A percentile compares a stretch with the other conserved stretches of the same genome.
phyloP scores from a whole-genome alignment of 2,113 vertebrate species.

The Bostrychus sinensis region DNA sequence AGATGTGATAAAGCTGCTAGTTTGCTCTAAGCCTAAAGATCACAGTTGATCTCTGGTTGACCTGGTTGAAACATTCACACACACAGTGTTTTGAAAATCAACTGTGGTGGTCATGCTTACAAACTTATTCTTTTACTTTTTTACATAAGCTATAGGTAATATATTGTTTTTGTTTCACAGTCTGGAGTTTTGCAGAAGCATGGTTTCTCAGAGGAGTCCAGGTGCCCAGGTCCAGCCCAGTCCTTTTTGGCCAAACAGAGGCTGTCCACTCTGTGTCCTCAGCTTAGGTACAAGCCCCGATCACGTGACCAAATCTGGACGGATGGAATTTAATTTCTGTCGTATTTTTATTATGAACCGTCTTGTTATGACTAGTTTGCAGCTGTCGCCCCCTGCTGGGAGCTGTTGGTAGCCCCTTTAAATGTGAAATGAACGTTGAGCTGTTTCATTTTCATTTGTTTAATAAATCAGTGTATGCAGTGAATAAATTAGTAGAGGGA shows the following conservation, averaged over 20 bases:
- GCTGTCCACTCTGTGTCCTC: conserved; percentile 60
- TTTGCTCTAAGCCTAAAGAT: too few species aligned
- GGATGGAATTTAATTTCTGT: background rate
- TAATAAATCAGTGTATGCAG: too few species aligned
- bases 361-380: conserved; percentile 21
- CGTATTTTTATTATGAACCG: background rate
- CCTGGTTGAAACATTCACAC: too few species aligned
- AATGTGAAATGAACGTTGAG: background rate
- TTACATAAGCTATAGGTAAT: too few species aligned
- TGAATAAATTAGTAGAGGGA: too few species aligned
- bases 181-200: conserved; percentile 79
- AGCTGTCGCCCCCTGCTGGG: conserved; percentile 55
- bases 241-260: conserved; percentile 87
- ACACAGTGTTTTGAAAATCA: too few species aligned
- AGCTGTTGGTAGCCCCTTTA: conserved; percentile 12
- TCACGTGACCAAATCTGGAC: background rate
- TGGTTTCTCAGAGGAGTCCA: conserved; percentile 55
- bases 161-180: conserved; percentile 63
- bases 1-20: too few species aligned
- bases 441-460: background rate
- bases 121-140: too few species aligned
- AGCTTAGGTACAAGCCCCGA: conserved; percentile 38
- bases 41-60: too few species aligned
- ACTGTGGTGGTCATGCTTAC: too few species aligned
- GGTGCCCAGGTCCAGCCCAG: conserved; percentile 68